These are phyloP conservation scores for Rhinella marina DNA, from an alignment of 2,797 vertebrate species.

Conservation along the genomic window DNA sequence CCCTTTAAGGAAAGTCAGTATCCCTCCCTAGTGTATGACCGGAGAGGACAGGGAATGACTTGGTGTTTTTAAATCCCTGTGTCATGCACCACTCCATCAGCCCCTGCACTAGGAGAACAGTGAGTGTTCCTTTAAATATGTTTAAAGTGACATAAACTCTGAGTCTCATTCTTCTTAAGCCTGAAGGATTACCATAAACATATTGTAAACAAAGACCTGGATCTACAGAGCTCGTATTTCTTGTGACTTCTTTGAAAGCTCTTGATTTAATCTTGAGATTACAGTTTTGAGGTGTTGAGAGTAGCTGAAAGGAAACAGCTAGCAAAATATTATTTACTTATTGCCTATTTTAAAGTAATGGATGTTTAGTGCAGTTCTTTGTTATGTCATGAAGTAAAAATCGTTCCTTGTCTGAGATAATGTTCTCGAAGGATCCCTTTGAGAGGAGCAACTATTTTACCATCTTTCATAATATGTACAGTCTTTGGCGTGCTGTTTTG, in stretches of 20 bases:
- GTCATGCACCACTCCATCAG: neutral
- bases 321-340: neutral
- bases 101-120: neutral
- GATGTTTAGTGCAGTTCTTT: neutral
- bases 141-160: neutral
- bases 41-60: neutral
- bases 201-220: neutral
- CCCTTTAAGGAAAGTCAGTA: too few relatives aligned
- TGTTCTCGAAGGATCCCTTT: neutral
- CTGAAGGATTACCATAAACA: neutral
- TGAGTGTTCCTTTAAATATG: neutral
- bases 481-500: neutral
- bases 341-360: neutral
- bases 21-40: neutral
- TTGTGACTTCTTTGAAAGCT: neutral
- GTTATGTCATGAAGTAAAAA: neutral
- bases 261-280: neutral
- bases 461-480: neutral
- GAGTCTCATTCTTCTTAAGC: neutral
- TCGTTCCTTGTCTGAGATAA: neutral
- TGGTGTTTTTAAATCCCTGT: neutral
- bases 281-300: neutral
- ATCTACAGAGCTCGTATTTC: neutral
- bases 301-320: neutral
- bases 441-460: neutral